Conservation (phyloP, 2,888 invertebrate species). For the Nephrocerus scutellatus region DNA sequence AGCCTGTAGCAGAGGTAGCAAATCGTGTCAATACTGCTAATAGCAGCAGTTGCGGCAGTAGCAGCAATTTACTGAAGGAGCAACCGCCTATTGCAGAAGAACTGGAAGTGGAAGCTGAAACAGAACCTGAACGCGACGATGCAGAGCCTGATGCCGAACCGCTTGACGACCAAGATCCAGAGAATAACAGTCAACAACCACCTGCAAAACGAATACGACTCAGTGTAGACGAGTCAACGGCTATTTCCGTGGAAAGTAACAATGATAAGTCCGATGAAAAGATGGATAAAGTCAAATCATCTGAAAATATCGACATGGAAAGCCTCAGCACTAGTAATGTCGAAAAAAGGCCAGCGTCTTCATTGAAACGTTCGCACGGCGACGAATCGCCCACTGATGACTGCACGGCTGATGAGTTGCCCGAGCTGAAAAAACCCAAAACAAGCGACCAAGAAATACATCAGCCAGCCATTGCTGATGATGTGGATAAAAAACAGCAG, state of each 20-base stretch:
- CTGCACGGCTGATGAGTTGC: no score
- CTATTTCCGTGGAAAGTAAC: no score
- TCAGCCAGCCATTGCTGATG: conserved; percentile 6
- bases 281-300: not conserved
- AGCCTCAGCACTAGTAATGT: no score
- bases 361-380: conserved; percentile 14
- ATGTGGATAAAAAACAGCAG: not conserved
- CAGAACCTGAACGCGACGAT: conserved; percentile 21
- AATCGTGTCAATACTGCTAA: conserved; percentile 16
- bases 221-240: conserved; percentile 24
- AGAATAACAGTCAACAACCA: conserved; percentile 22
- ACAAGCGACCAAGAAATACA: no score
- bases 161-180: conserved; percentile 7
- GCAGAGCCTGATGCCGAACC: conserved; percentile 16
- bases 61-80: conserved; percentile 36
- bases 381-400: conserved; percentile 13
- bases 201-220: conserved; percentile 28
- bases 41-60: conserved; percentile 35
- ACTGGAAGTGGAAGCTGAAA: conserved; percentile 21
- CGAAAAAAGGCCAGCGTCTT: no score
- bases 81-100: conserved; percentile 14
- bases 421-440: conserved; percentile 21
- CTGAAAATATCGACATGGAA: no score
- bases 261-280: conserved; percentile 12
- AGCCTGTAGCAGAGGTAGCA: not conserved